Base-by-base conservation (phyloP, 2,888 invertebrate genomes). In the Habroteleia sp. region DNA sequence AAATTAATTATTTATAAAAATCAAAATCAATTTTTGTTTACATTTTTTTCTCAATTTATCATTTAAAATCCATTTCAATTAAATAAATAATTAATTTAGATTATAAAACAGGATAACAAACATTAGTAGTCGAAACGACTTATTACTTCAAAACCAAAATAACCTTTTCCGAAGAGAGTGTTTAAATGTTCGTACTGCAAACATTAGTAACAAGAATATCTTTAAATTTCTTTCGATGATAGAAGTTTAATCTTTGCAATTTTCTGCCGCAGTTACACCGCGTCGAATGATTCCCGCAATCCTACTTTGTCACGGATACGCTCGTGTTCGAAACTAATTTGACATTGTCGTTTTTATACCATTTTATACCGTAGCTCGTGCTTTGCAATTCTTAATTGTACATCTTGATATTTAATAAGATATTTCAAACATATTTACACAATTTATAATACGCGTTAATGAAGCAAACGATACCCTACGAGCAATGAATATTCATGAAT, bases 271-370 rank as follows among this genome's bases (percentile, higher is more conserved):
- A 75, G 73, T 75, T 65, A 66, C 62, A 75, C 62, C 78, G 76
- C 60, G 29, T 74, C 77, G 75, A 75, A 74, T 75, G 63, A 63
- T 76, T 74, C 65, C 58, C 71, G 74, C 71, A 63, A 74, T 76
- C 60, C 72, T 66, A 80, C 80, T 82, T 82, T 80, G 84, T 82
- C 82, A 85, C 83, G 79, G 84, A 77, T 78, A 82, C 82, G 82
- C 83, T 83, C 83, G 82, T 81, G 84, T 82, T 77, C 71, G 71
- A 76, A 75, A 75, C 77, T 77, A 77, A 76, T 76, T 68, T 74
- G 62, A 74, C 69, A 68, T 73, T 73, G 71, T 60, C 56, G 66
- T 77, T 76, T 77, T 77, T 77, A 20, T 37, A 35, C 41, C 29
- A 54, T 35, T 62, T 62, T 52, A 62, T 68, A 46, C 44, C 20